Conservation (phyloP, 92 coral and sea anemone genomes). For the Paramuricea clavata region DNA sequence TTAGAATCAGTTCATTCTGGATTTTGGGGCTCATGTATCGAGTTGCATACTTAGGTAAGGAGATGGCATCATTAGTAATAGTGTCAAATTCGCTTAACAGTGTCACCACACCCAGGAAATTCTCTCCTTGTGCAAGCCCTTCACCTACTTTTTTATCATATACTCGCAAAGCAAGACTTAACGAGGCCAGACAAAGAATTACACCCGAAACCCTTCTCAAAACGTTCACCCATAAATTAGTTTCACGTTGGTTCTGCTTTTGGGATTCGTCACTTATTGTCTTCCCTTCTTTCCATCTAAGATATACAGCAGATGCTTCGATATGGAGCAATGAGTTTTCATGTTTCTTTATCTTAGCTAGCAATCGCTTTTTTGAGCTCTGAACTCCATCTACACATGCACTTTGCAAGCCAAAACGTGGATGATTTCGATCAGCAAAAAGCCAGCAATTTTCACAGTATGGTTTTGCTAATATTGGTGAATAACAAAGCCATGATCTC, state of each 20-base stretch:
- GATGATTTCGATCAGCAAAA: slow-evolving; percentile 36
- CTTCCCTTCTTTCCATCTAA: slow-evolving; percentile 34
- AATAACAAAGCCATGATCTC: slow-evolving; percentile 41
- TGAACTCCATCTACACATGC: slow-evolving; percentile 27
- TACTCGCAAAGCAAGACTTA: slow-evolving; percentile 21
- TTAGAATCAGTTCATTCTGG: slow-evolving; percentile 35
- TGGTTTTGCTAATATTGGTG: slow-evolving; percentile 30
- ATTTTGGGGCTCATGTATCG: slow-evolving; percentile 38
- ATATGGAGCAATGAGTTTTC: slow-evolving; percentile 31
- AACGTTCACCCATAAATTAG: slow-evolving; percentile 19
- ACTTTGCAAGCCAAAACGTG: too few relatives aligned
- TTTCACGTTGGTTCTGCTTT: slow-evolving; percentile 26
- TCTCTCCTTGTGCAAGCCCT: slow-evolving; percentile 16
- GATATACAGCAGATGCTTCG: slow-evolving; percentile 22
- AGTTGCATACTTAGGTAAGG: slow-evolving; percentile 30
- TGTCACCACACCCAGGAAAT: slow-evolving; percentile 26
- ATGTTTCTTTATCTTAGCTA: slow-evolving; percentile 25
- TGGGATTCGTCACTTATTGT: slow-evolving; percentile 17
- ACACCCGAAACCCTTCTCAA: slow-evolving; percentile 15
- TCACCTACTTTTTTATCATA: slow-evolving; percentile 21
- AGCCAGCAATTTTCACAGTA: slow-evolving; percentile 40
- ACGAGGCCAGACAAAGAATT: slow-evolving; percentile 27
- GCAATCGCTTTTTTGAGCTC: slow-evolving; percentile 33
- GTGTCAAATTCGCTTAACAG: slow-evolving; percentile 31
- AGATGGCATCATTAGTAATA: slow-evolving; percentile 24